These are phyloP conservation scores for Gila robusta DNA, from an alignment of 2,797 vertebrate species.

Conservation along the genomic window DNA sequence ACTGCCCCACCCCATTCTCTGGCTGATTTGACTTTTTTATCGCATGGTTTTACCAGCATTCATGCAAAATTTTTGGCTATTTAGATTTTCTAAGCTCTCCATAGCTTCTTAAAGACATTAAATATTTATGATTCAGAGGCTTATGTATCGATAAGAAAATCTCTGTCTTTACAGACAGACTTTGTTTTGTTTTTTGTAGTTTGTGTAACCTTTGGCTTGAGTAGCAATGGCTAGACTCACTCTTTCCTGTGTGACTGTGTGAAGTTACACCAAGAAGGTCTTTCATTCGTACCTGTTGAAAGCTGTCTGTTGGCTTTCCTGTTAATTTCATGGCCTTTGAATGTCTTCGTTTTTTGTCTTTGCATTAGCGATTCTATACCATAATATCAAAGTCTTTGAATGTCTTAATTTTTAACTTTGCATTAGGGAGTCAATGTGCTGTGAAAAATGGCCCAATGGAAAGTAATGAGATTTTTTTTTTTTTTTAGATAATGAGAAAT, in stretches of 20 bases:
- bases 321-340: background rate
- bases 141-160: background rate
- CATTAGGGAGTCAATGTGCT: background rate
- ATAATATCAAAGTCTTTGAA: background rate
- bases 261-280: background rate
- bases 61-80: background rate
- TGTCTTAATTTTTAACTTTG: background rate
- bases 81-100: background rate
- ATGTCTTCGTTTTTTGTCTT: background rate
- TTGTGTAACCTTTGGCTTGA: background rate
- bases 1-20: constrained; percentile 28
- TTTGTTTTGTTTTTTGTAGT: background rate
- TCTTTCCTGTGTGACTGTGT: background rate
- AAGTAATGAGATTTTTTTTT: no score
- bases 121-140: background rate
- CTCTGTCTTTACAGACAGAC: background rate
- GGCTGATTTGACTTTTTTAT: constrained; percentile 43
- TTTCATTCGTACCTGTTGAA: background rate
- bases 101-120: constrained; percentile 19
- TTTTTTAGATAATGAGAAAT: background rate
- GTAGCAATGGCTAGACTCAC: background rate
- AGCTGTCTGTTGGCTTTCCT: background rate
- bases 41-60: constrained; percentile 54
- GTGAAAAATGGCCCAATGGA: background rate
- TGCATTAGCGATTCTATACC: background rate